Base-by-base conservation (phyloP, 2,888 invertebrate genomes). In the Argynnis bischoffii region DNA sequence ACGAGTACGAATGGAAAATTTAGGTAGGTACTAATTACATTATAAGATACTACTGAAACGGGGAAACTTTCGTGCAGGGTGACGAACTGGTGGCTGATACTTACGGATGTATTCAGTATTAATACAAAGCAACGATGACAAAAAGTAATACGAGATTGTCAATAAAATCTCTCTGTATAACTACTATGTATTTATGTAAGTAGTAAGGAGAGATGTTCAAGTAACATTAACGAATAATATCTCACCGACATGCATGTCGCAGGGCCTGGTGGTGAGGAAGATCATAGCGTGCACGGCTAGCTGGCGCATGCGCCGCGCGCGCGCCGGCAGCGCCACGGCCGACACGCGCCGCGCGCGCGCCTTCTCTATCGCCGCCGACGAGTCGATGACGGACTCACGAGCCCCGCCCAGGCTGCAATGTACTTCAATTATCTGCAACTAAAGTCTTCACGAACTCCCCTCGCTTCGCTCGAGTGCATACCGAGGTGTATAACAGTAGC, bases 251-350 rank as follows among this genome's bases (percentile, higher is more conserved):
- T 75, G 75, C 83, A 86, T 86, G 69, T 78, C 75, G 61, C 74
- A 74, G 21, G 86, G 86, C 3, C 97, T 91, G 0, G 94, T 93
- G 66, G 93, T 85, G 31, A 97, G 88, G 83, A 96, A 97, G 63
- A 96, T 79, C 81, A 95, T 94, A 69, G 94, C 94, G 81, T 95
- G 94, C 66, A 95, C 94, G 51, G 95, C 94, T 21, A 95, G 88
- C 61, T 86, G 88, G 72, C 95, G 87, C 83, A 93, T 83, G 75
- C 67, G 67, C 73, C 82, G 85, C 72, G 89, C 88, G 50, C 86
- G 86, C 74, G 75, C 47, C 11, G 93, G 93, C 81, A 93, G 80
- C 55, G 84, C 6, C 68, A 90, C 89, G 13, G 80, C 68, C 0
- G 93, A 91, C 72, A 90, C 85, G 78, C 89, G 88, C 53, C 91